Percentiles rank a stretch among this genome's conserved stretches.
Conservation (phyloP, 1,140 invertebrate genomes). For the Cryptotermes secundus region DNA sequence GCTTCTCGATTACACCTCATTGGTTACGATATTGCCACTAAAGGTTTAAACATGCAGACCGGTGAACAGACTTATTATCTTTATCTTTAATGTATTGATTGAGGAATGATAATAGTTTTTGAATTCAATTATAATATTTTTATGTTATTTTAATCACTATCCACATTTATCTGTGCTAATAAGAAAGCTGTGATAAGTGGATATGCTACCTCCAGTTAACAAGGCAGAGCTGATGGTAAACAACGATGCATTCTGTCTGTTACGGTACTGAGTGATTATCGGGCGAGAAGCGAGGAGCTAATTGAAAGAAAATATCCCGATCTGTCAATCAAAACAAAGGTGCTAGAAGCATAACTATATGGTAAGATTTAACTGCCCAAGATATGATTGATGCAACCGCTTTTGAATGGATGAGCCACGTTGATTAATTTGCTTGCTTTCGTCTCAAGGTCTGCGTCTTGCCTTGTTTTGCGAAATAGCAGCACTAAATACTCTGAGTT, state of each 20-base stretch:
- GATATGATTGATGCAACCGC: not conserved
- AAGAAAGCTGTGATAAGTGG: too few species aligned
- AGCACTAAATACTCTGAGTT: not conserved
- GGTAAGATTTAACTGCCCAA: not conserved
- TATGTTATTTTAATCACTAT: too few species aligned
- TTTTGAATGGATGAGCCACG: not conserved
- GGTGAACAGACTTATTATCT: too few species aligned
- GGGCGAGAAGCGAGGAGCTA: not conserved
- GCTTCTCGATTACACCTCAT: too few species aligned
- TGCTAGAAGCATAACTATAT: slow-evolving; percentile 14
- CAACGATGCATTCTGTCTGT: not conserved
- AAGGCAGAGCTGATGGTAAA: not conserved
- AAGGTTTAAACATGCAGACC: too few species aligned
- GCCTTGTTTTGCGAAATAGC: not conserved
- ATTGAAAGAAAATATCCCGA: slow-evolving; percentile 17
- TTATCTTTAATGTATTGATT: too few species aligned
- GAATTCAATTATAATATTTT: too few species aligned
- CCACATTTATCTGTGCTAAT: too few species aligned
- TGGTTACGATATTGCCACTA: too few species aligned
- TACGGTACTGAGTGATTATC: not conserved
- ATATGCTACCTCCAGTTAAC: too few species aligned
- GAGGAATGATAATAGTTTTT: too few species aligned
- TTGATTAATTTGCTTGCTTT: not conserved
- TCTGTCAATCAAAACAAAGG: slow-evolving; percentile 4
- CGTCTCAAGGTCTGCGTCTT: not conserved